Percentiles rank a stretch among this genome's conserved stretches.
These are phyloP conservation scores for Elymnias hypermnestra DNA, from an alignment of 1,140 invertebrate genomes.

Conservation along the genomic window DNA sequence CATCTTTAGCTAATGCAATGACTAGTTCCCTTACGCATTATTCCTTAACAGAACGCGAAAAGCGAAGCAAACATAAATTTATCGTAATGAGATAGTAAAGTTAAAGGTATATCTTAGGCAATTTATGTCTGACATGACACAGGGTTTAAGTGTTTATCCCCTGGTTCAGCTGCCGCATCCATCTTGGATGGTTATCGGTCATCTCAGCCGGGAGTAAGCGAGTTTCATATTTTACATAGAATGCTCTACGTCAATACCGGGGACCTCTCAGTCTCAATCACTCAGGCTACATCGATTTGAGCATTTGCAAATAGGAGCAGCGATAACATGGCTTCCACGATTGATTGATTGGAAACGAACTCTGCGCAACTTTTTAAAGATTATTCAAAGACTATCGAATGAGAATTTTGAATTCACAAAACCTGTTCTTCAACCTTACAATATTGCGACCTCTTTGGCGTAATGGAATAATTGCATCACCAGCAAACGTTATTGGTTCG, in stretches of 20 bases:
- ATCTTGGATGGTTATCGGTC: conserved; percentile 21
- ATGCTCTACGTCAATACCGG: conserved; percentile 54
- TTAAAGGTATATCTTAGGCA: conserved; percentile 21
- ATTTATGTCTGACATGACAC: conserved; percentile 25
- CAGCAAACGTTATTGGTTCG: too few relatives aligned
- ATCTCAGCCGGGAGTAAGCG: conserved; percentile 33
- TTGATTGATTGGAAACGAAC: conserved; percentile 7
- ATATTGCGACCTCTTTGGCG: too few relatives aligned
- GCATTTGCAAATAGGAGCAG: conserved; percentile 55
- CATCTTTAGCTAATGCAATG: not conserved
- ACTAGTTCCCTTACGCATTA: conserved; percentile 7
- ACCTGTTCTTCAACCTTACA: too few relatives aligned
- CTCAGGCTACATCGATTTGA: conserved; percentile 47
- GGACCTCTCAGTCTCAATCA: conserved; percentile 54
- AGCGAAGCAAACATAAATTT: conserved; percentile 18
- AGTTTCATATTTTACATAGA: conserved; percentile 74
- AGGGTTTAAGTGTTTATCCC: conserved; percentile 22
- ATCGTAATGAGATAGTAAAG: conserved; percentile 25
- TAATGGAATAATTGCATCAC: too few relatives aligned
- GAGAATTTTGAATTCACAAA: not conserved
- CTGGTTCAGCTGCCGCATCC: conserved; percentile 37
- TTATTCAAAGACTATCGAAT: too few relatives aligned
- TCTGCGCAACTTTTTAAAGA: not conserved
- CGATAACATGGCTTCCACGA: conserved; percentile 14
- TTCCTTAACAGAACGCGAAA: conserved; percentile 10